Evolutionary conservation across 2,797 vertebrate genomes (phyloP).

Genomic region (Parotocinclus haroldoi): DNA sequence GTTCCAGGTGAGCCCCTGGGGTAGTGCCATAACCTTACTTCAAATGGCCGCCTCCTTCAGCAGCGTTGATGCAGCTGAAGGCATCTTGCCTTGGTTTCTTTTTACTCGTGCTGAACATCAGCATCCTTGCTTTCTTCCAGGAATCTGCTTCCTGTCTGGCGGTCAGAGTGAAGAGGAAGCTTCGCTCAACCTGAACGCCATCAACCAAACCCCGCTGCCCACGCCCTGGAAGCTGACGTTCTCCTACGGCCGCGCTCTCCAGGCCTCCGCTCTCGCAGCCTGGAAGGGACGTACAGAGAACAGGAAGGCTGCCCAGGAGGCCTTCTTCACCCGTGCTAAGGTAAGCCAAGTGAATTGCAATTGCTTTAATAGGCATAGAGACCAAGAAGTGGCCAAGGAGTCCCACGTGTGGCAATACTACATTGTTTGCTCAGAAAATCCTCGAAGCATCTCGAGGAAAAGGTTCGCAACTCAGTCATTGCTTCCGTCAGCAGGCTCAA

Average conservation of each 20-base stretch:
- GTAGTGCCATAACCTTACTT: background rate
- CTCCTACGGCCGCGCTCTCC: conserved; percentile 93
- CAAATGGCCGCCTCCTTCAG: background rate
- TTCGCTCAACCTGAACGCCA: conserved; percentile 89
- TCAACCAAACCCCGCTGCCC: conserved; percentile 84
- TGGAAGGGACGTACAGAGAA: conserved; percentile 87
- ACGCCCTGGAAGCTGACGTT: conserved; percentile 95
- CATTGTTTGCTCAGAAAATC: too few species aligned
- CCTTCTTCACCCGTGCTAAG: conserved; percentile 84
- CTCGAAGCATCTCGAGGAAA: too few species aligned
- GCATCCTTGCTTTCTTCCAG: conserved; percentile 56
- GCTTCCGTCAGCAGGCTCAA: too few species aligned
- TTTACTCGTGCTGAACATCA: too few species aligned
- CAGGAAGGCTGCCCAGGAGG: conserved; percentile 83
- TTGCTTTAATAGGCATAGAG: background rate
- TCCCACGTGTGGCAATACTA: too few species aligned
- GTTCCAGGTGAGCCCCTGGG: conserved; percentile 81
- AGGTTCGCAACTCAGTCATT: too few species aligned
- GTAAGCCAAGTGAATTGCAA: conserved; percentile 55
- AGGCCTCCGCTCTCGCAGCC: conserved; percentile 87
- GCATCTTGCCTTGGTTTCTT: too few species aligned
- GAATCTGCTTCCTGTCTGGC: conserved; percentile 95
- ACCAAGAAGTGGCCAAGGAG: background rate
- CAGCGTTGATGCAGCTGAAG: too few species aligned
- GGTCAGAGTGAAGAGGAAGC: conserved; percentile 98